Evolutionary conservation across 2,888 invertebrate species (phyloP).

Genomic region (Serrognathus titanus): DNA sequence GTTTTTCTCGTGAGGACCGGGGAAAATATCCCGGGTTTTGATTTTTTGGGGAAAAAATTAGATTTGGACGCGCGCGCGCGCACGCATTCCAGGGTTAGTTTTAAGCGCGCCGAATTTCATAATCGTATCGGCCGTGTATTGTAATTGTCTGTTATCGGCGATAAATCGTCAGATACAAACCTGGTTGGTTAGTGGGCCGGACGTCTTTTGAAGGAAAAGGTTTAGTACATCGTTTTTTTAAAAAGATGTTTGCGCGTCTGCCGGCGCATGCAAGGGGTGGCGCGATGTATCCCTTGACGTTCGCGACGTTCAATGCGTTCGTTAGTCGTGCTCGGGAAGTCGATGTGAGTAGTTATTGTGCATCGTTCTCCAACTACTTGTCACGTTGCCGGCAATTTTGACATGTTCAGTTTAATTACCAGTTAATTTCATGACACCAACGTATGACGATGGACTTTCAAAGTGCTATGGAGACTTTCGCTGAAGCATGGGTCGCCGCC

Average conservation of each 20-base stretch:
- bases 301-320: constrained; percentile 6
- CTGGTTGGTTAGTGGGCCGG: constrained; percentile 46
- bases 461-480: constrained; percentile 97
- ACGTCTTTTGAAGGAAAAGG: constrained; percentile 44
- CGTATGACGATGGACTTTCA: constrained; percentile 83
- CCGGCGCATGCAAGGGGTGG: constrained; percentile 44
- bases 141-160: constrained; percentile 8
- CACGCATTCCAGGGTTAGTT: neutral
- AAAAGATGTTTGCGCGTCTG: constrained; percentile 40
- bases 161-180: constrained; percentile 29
- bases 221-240: constrained; percentile 44
- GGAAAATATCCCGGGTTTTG: no score
- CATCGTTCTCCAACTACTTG: constrained; percentile 23
- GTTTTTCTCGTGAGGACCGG: no score
- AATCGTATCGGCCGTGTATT: neutral
- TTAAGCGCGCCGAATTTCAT: constrained; percentile 1
- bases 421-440: constrained; percentile 15
- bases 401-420: constrained; percentile 18
- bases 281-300: constrained; percentile 34
- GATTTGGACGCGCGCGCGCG: neutral
- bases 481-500: constrained; percentile 95
- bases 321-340: constrained; percentile 16
- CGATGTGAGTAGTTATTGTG: constrained; percentile 20
- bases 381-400: constrained; percentile 42
- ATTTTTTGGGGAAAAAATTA: neutral